Conservation (phyloP, 2,797 vertebrate species). For the Acipenser ruthenus region DNA sequence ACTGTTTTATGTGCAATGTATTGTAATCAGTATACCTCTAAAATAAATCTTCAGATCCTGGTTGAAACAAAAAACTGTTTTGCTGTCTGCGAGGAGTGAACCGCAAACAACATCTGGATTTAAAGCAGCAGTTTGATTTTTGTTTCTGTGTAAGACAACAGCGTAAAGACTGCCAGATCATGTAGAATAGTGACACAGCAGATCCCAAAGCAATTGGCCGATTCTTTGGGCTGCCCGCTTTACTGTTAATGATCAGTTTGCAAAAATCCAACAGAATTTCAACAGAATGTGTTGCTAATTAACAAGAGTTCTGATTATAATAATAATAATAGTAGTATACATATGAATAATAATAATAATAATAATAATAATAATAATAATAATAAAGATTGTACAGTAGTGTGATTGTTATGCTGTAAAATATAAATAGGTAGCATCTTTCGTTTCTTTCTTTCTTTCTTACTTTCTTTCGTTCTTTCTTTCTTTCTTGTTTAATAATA, state of each 20-base stretch:
- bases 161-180: conserved; percentile 16
- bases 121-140: neutral
- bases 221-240: conserved; percentile 45
- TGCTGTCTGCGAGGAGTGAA: too few species aligned
- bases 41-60: neutral
- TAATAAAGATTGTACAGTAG: conserved; percentile 64
- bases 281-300: conserved; percentile 51
- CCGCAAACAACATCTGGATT: neutral
- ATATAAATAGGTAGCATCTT: conserved; percentile 63
- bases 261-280: conserved; percentile 49
- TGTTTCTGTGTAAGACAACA: conserved; percentile 6
- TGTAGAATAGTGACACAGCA: conserved; percentile 12
- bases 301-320: conserved; percentile 54
- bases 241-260: conserved; percentile 44
- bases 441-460: conserved; percentile 46
- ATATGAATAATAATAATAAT: conserved; percentile 61
- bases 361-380: conserved; percentile 61
- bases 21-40: too few species aligned
- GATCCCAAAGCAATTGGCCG: conserved; percentile 16
- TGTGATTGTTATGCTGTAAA: conserved; percentile 62
- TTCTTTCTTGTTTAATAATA: conserved; percentile 54
- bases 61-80: neutral
- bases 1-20: too few species aligned
- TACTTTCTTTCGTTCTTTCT: conserved; percentile 48
- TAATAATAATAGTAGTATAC: conserved; percentile 43